Evolutionary conservation across 2,888 invertebrate genomes (phyloP), one percentile per base, ranked within the genome.

Genomic region (Drosophila monieri): DNA sequence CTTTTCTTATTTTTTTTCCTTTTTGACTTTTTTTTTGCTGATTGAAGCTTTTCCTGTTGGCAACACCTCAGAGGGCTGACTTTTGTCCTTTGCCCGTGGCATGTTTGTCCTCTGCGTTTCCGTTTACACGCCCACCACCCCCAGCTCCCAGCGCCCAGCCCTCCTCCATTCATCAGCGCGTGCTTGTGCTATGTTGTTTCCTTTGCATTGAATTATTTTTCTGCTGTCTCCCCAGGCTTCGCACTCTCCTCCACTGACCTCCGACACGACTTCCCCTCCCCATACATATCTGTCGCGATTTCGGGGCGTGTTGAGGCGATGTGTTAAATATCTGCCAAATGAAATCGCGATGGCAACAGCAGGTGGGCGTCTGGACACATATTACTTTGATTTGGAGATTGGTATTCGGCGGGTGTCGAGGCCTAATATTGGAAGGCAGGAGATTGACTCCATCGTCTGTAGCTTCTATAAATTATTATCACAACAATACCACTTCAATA

Each of bases 1-100:
- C 15, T 27, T 15, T 43, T 14, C 35, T 32, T 27, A 27, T 27
- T 27, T 27, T 18, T 18, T 32, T 32, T 32, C 32, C 32, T 25
- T 14, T 35, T n/a, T 2, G 25, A 3, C 32, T 60, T 39, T 55
- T 61, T 86, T 80, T 87, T 59, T 78, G 80, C 80, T 87, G 80
- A 81, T 81, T 81, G 79, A 70, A 76, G 87, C 68, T 85, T 87
- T 81, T 80, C 75, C 85, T 87, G 83, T 79, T 74, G 85, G 79
- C 85, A 87, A 81, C 80, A 81, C 80, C 80, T 81, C 79, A 70
- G 77, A 78, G 81, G 65, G 61, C 49, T 81, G 79, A 87, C 80
- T 76, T 78, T 78, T 78, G 85, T 78, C 81, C 80, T 85, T 66
- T 85, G 80, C 77, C 69, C 52, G 41, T 87, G 87, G 87, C 79